Conservation (phyloP, 2,113 vertebrate genomes). For the Petrocephalus microphthalmus region DNA sequence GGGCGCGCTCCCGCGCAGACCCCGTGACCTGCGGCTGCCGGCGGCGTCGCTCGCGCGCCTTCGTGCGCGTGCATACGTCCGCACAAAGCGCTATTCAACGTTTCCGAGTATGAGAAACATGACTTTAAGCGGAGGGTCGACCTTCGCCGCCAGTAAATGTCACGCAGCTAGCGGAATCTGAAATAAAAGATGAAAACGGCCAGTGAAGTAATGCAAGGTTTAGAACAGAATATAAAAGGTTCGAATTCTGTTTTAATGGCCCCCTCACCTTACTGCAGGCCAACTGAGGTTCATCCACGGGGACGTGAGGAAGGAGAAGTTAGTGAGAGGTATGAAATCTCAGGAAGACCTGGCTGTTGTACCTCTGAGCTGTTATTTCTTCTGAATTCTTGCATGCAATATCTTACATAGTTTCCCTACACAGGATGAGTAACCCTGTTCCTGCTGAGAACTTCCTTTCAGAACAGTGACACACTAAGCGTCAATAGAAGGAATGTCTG, state of each 20-base stretch:
- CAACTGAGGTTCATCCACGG: not conserved
- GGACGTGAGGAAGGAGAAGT: not conserved
- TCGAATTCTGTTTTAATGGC: not conserved
- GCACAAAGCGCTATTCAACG: not conserved
- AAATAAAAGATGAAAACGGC: not conserved
- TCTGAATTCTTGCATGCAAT: not conserved
- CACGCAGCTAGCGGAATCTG: conserved; percentile 18
- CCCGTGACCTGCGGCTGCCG: not conserved
- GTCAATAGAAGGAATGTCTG: not conserved
- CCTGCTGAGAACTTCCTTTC: not conserved
- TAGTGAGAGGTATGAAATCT: not conserved
- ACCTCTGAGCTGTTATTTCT: not conserved
- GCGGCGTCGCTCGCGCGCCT: not conserved
- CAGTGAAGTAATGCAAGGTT: not conserved
- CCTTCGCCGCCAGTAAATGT: not conserved
- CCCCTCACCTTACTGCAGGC: not conserved
- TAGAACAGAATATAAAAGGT: not conserved
- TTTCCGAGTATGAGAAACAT: conserved; percentile 21
- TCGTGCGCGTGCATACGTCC: not conserved
- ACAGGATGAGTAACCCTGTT: not conserved
- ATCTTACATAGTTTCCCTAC: not conserved
- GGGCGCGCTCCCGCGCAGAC: not conserved
- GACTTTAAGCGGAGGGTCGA: not conserved
- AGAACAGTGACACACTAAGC: not conserved
- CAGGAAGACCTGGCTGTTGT: not conserved